Conservation (phyloP, 2,113 vertebrate species). For the Oxygymnocypris stewartii region DNA sequence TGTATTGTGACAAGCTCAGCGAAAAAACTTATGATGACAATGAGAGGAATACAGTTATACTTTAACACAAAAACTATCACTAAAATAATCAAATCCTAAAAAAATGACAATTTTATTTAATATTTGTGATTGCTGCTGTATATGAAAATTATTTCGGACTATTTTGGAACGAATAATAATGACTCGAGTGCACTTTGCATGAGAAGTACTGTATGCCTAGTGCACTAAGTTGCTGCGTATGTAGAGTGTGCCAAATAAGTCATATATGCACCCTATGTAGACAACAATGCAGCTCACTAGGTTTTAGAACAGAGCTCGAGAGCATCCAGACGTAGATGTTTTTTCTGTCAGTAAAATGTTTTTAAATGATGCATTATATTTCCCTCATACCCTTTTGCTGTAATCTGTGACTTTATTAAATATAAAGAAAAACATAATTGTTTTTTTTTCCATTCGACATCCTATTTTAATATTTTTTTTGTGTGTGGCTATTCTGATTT, state of each 20-base stretch:
- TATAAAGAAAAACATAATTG: background rate
- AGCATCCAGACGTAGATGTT: background rate
- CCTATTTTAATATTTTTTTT: background rate
- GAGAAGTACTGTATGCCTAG: background rate
- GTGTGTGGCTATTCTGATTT: constrained; percentile 10
- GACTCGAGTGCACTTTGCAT: background rate
- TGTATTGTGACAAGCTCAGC: background rate
- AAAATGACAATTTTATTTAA: no score
- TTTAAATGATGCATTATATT: background rate
- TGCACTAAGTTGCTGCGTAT: background rate
- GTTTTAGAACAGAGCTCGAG: background rate
- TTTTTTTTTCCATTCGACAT: background rate
- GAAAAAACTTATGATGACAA: background rate
- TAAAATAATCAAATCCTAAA: background rate
- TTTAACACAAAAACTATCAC: background rate
- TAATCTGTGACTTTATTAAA: background rate
- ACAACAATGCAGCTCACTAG: background rate
- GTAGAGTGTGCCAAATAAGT: no score
- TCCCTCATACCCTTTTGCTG: background rate
- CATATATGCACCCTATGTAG: background rate
- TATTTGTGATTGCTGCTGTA: no score
- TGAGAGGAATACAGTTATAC: no score
- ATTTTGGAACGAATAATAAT: no score
- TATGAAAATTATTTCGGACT: no score
- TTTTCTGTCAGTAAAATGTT: background rate